Evolutionary conservation across 2,113 vertebrate species (phyloP), one percentile per base, ranked within the genome.

Genomic region (Gymnorhina tibicen): DNA sequence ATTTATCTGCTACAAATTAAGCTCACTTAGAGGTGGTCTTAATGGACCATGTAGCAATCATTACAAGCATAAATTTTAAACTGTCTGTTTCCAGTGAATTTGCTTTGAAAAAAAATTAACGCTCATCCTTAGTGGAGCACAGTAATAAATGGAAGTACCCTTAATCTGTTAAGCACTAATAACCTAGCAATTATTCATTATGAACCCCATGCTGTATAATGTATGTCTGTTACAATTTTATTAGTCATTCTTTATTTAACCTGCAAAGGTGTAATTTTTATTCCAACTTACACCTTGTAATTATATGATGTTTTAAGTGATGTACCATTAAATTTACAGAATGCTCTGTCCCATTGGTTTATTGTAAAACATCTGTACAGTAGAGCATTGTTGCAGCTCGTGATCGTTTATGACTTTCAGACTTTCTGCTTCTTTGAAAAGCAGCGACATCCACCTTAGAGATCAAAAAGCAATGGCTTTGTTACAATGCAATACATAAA

Each of bases 1-100:
- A 98, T 98, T 98, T 98, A 98, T 98, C 98, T 98, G 98, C 97
- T 98, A 97, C 98, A 98, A 98, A 98, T 98, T 98, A 98, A 98
- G 98, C 98, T 98, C 98, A 98, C 98, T 98, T 98, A 98, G 98
- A 98, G 98, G 98, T 98, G 97, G 97, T 98, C 98, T 98, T 98
- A 98, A 98, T 98, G 98, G 98, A 97, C 97, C 98, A 97, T 98
- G 98, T 97, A 98, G 97, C 98, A 97, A 98, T 98, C 98, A 98
- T 98, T 98, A 98, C 96, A 95, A 97, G 96, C 97, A 98, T 98
- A 98, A 98, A 98, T 98, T 98, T 97, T 96, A 97, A 98, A 97
- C 97, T 98, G 97, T 97, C 98, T 98, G 90, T 98, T 98, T 98
- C 97, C 97, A 97, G 97, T 97, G 97, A 98, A 98, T 98, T 98